Conservation (phyloP, 2,113 vertebrate species). For the Rhinolophus ferrumequinum region DNA sequence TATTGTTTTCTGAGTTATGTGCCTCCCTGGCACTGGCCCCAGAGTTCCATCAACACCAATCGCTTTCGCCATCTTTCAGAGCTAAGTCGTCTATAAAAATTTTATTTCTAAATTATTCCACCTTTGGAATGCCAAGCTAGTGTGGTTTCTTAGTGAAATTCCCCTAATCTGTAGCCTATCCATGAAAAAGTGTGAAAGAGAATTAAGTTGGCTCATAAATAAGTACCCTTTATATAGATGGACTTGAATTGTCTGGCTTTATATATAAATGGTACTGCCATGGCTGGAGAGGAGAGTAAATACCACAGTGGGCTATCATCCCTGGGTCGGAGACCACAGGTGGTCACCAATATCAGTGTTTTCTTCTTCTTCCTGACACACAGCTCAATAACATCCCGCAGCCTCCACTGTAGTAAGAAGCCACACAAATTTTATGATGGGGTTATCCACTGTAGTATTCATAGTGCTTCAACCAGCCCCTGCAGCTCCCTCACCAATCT, state of each 20-base stretch:
- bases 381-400: neutral
- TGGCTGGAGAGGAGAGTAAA: neutral
- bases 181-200: neutral
- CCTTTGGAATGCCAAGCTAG: neutral
- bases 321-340: neutral
- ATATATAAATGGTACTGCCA: neutral
- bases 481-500: neutral
- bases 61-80: neutral
- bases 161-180: neutral
- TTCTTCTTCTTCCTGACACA: neutral
- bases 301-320: neutral
- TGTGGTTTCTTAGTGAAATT: neutral
- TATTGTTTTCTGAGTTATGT: neutral
- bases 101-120: neutral
- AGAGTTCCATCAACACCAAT: neutral
- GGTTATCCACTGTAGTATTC: neutral
- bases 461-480: neutral
- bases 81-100: neutral
- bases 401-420: neutral
- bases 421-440: neutral
- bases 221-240: neutral
- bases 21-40: neutral
- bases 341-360: neutral
- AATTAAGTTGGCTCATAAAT: neutral
- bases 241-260: neutral